Percentiles rank a stretch among this genome's conserved stretches.
Evolutionary conservation across 1,140 invertebrate species (phyloP).

Genomic region (Sinonovacula constricta): DNA sequence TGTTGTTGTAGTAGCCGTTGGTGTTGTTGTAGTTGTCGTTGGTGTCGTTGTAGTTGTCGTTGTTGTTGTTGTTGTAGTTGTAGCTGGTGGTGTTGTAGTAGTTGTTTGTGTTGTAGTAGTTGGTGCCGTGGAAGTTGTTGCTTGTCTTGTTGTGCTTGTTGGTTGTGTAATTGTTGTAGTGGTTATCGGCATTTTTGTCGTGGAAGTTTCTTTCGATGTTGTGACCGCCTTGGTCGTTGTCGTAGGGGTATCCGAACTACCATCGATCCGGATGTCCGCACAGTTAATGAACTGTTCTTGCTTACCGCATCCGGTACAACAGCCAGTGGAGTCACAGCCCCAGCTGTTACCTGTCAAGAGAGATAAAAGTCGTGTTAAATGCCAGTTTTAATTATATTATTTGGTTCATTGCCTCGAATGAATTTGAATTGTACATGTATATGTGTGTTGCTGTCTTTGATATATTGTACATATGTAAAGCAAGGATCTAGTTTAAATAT

Average conservation of each 20-base stretch:
- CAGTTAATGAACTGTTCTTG: conserved; percentile 84
- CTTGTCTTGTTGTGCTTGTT: neutral
- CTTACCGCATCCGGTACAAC: conserved; percentile 75
- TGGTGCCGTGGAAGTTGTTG: neutral
- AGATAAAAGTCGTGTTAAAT: no score
- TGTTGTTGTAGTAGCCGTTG: no score
- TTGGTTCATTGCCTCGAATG: no score
- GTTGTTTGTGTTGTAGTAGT: neutral
- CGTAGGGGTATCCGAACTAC: neutral
- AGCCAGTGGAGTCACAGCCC: conserved; percentile 53
- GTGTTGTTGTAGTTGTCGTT: conserved; percentile 6
- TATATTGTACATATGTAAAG: no score
- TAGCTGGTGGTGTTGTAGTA: neutral
- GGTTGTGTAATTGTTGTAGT: neutral
- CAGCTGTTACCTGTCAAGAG: conserved; percentile 70
- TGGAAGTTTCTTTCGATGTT: neutral
- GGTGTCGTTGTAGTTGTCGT: conserved; percentile 11
- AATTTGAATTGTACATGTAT: no score
- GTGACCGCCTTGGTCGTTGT: neutral
- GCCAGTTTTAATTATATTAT: no score
- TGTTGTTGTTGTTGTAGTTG: neutral
- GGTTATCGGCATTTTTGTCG: neutral
- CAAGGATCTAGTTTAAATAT: no score
- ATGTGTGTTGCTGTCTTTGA: no score
- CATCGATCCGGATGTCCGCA: conserved; percentile 83